Base-by-base conservation (phyloP, 2,888 invertebrate genomes). In the Leucania comma region DNA sequence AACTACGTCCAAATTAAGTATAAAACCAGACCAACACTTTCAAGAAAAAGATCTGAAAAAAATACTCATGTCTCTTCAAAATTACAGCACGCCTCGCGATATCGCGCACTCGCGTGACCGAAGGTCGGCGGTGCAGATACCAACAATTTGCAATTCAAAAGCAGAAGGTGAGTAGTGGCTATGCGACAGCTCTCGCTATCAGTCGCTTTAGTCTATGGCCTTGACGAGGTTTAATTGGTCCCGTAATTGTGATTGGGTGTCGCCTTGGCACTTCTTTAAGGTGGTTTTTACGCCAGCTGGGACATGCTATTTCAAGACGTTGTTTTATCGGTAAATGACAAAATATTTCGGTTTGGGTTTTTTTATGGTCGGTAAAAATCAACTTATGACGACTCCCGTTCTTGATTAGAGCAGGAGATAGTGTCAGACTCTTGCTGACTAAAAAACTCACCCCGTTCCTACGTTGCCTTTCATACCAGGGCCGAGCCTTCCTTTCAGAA, bases 71-170 rank as follows among this genome's bases (percentile, higher is more conserved):
- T 78, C 83, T 75, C 66, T 79, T 77, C 68, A 80, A 72, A 81
- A 70, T 75, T 76, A 77, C 62, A 77, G 82, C 64, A 82, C 78
- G 71, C 61, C 73, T 72, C 68, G 88, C 86, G 90, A 90, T 90
- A 89, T 90, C 90, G 85, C 88, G 72, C 78, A 79, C 64, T 90
- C 85, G 90, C 89, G 90, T 90, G 90, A 73, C 71, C 81, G 83
- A 89, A 90, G 89, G 90, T 84, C 87, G 82, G 63, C 65, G 74
- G 69, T 86, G 87, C 87, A 88, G 89, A 87, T 88, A 89, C 81
- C 51, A 76, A 72, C 76, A 72, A 89, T 88, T 89, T 88, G 89
- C 88, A 90, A 89, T 88, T 90, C 89, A 89, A 89, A 86, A 78
- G 74, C 59, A 59, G 76, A 72, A 72, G 69, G 64, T 74, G 82